Evolutionary conservation across 2,888 invertebrate genomes (phyloP), one percentile per base, ranked within the genome.

Genomic region (Scrobipalpa atriplicella): DNA sequence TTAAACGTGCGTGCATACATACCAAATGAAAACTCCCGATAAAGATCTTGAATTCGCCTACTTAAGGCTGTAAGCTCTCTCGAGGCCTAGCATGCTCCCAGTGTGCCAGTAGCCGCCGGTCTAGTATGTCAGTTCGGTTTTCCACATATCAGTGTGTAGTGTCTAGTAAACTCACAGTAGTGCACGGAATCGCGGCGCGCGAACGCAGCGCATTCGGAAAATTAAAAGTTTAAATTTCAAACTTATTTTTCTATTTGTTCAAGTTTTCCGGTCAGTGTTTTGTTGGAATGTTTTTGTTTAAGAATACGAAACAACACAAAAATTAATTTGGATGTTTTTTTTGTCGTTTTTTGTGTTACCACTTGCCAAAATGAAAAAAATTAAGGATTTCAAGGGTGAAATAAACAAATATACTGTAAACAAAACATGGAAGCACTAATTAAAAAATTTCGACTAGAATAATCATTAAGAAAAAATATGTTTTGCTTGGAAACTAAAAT

Each of bases 181-280:
- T 85, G 84, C 80, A 87, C 87, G 77, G 76, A 77, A 79, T 79
- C 84, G 85, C 84, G 84, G 82, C 84, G 83, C 81, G 84, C 79
- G 82, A 73, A 74, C 85, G 85, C 83, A 78, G 77, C 64, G 78
- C 82, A 75, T 74, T 78, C 80, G 77, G 79, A 82, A 76, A 78
- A 77, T 69, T 73, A 78, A 43, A 66, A 67, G 60, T 66, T 63
- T 70, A 70, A 63, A 62, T 72, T 69, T 69, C 69, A 71, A 63
- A 29, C 62, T 65, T 65, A 66, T 62, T 52, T 67, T 60, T 38
- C 18, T 41, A 16, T 67, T 51, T n/a, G 11, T 9, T 41, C 29
- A 13, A 76, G 74, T 19, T 36, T 51, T 16, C 71, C 70, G 75
- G 66, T 41, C 54, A 62, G 62, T 66, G 62, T 21, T 56, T 56